Evolutionary conservation across 2,888 invertebrate genomes (phyloP).

Genomic region (Dolichomitus sp.): DNA sequence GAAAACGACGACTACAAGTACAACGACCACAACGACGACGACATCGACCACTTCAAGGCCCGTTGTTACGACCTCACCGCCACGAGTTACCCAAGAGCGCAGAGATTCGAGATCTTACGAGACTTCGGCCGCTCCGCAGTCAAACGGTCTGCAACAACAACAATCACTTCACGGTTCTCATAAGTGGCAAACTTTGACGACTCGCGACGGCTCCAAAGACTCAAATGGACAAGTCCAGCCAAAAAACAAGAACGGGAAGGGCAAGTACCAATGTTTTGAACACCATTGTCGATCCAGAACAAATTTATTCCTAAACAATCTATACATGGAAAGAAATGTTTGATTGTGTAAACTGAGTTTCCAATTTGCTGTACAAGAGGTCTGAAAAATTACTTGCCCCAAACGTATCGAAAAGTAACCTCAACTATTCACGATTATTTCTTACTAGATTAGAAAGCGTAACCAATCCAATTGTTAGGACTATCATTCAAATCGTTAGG

Average conservation of each 20-base stretch:
- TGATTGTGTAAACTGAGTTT: too few species aligned
- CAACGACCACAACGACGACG: constrained; percentile 82
- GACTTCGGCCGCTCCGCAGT: constrained; percentile 72
- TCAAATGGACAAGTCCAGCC: constrained; percentile 78
- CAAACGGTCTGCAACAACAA: constrained; percentile 80
- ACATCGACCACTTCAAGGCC: constrained; percentile 85
- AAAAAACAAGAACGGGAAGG: constrained; percentile 77
- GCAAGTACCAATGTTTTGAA: constrained; percentile 71
- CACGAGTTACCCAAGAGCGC: constrained; percentile 72
- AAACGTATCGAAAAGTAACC: neutral
- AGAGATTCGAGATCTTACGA: constrained; percentile 75
- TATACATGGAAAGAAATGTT: too few species aligned
- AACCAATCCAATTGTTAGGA: too few species aligned
- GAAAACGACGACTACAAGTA: constrained; percentile 78
- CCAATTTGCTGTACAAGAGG: too few species aligned
- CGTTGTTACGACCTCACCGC: constrained; percentile 66
- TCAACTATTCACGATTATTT: too few species aligned
- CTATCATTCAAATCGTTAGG: too few species aligned
- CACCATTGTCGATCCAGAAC: too few species aligned
- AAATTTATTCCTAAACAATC: too few species aligned
- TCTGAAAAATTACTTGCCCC: too few species aligned
- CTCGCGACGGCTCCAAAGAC: constrained; percentile 80
- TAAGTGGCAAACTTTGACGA: constrained; percentile 81
- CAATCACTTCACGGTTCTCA: constrained; percentile 80
- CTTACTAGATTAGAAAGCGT: too few species aligned